Evolutionary conservation across 2,888 invertebrate species (phyloP), one percentile per base, ranked within the genome.

Genomic region (Lucinisca nassula): DNA sequence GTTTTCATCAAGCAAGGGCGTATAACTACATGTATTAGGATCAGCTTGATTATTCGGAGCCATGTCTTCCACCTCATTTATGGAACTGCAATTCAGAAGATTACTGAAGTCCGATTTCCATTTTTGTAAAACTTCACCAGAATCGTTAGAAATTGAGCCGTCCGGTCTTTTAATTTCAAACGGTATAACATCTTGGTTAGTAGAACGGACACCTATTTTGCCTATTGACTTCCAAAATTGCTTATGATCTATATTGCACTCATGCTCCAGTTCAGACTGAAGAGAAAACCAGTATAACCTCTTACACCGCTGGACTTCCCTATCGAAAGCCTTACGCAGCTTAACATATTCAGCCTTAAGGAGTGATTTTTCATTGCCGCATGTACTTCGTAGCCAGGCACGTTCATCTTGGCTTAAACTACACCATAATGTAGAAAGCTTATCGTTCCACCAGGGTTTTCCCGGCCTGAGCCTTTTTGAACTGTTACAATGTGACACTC

Each of bases 221-320:
- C 81, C 85, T 55, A 85, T 85, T 10, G 70, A 76, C 38, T 85
- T 85, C 85, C 85, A 85, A 77, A 85, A 80, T 30, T 67, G 24
- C 0, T 55, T 45, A 0, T 77, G 73, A 61, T 79, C 61, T 45
- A 72, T 49, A 37, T 58, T 49, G 38, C 79, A 78, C 70, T 82
- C 78, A 79, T 82, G 58, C 24, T 45, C 38, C 21, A 82, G 30
- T 24, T 76, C 49, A 6, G 32, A 45, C 45, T 81, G 82, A 24
- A 75, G 30, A 1, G 4, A 21, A 30, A 67, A 78, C 10, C 55
- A 55, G 78, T 81, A 78, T 4, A 24, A 24, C 24, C 85, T 51
- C 27, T 85, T 81, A 38, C 38, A 38, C 32, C 67, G 81, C 40
- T 85, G 82, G 27, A 76, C 77, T 27, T 78, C 78, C 30, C 70